Evolutionary conservation across 2,888 invertebrate species (phyloP), one percentile per base, ranked within the genome.

Genomic region (Lagria hirta): DNA sequence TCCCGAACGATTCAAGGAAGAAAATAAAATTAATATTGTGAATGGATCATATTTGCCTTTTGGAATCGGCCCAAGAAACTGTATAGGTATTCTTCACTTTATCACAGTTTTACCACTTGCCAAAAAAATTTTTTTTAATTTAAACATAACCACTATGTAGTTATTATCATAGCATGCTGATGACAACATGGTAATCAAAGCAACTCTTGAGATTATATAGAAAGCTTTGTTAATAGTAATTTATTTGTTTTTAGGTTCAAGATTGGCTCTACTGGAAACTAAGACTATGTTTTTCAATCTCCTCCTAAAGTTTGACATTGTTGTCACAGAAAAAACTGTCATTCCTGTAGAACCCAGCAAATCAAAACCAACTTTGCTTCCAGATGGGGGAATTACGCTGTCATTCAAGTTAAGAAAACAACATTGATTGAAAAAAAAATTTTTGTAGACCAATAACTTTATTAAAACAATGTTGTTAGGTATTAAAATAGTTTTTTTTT

Each of bases 1-100:
- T 24, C 77, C 78, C 0, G 79, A 78, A 45, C 66, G 81, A 42
- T 81, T 81, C 56, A 72, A 73, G 52, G 72, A 73, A 1, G 77
- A 78, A 8, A 76, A 75, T 51, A 78, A 74, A 55, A 66, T 66
- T 13, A 69, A 73, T 6, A 70, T 78, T 41, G 70, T 75, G 1
- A 71, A 76, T 1, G 74, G 75, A 55, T 60, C 75, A 33, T 79
- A 73, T 54, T 51, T 79, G 37, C 75, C 78, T 1, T 80, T 80
- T 61, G 80, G 80, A 21, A 42, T 50, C 4, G 72, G 72, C 2
- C 72, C 71, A n/a, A 58, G 71, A 43, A 67, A 63, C 49, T 73
- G 72, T 34, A 66, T 73, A 48, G 72, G 71, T 70, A 36, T n/a
- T n/a, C n/a, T n/a, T n/a, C n/a, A n/a, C n/a, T n/a, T n/a, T n/a